Percentiles rank a stretch among this genome's conserved stretches.
Evolutionary conservation across 2,113 vertebrate species (phyloP).

Genomic region (Cyanoramphus novaezelandiae): DNA sequence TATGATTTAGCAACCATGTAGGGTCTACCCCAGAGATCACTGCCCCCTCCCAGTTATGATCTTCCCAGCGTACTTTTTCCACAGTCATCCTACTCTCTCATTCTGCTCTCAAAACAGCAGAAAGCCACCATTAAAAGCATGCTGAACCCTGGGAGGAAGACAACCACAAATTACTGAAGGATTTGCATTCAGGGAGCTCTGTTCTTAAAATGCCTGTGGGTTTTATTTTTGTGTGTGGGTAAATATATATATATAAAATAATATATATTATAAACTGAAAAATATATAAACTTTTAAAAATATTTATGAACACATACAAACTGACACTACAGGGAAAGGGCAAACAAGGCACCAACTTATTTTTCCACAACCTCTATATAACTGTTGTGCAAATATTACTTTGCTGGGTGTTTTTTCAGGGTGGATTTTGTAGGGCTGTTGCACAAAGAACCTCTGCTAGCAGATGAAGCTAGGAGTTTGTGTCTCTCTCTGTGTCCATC

Average conservation of each 20-base stretch:
- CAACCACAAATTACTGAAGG: not conserved
- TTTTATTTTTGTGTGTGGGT: not conserved
- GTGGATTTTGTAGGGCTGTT: not conserved
- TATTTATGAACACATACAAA: not conserved
- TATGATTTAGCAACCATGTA: not conserved
- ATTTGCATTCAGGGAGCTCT: not conserved
- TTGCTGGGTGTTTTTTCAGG: not conserved
- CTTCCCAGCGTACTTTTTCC: not conserved
- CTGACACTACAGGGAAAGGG: not conserved
- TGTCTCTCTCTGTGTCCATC: fast-evolving
- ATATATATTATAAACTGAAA: not conserved
- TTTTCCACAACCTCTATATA: not conserved
- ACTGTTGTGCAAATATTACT: not conserved
- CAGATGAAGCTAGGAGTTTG: not conserved
- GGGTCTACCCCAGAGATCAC: not conserved
- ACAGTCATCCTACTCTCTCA: not conserved
- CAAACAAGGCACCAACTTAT: not conserved
- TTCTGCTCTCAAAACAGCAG: not conserved
- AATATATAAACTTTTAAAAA: not conserved
- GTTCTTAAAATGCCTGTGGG: slow-evolving; percentile 14
- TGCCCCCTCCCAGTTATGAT: not conserved
- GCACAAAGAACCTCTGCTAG: not conserved
- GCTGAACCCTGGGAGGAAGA: not conserved
- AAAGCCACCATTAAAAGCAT: not conserved
- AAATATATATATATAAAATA: not conserved